Percentiles rank a stretch among this genome's conserved stretches.
Evolutionary conservation across 2,113 vertebrate species (phyloP).

Genomic region (Rhizomys pruinosus): DNA sequence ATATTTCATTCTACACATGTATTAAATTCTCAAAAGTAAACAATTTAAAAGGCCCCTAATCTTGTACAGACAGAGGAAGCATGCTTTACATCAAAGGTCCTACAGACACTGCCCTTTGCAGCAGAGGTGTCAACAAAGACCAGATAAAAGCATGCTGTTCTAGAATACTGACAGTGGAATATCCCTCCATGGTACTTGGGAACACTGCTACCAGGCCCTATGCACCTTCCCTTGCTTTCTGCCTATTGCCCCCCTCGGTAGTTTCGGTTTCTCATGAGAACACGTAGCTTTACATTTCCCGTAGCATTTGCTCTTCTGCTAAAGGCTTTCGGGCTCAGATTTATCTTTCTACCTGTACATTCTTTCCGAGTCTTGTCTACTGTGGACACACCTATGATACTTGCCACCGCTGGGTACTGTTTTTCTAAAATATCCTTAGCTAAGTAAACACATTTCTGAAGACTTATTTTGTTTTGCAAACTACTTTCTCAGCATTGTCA

Average conservation of each 20-base stretch:
- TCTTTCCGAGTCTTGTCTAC: not conserved
- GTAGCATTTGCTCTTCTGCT: not conserved
- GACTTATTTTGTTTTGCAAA: constrained; percentile 3
- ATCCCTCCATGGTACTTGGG: too few relatives aligned
- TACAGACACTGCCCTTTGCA: too few relatives aligned
- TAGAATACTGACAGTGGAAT: too few relatives aligned
- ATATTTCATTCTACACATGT: too few relatives aligned
- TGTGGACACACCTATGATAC: not conserved
- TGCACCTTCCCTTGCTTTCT: too few relatives aligned
- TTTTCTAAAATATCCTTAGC: not conserved
- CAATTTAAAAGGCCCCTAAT: too few relatives aligned
- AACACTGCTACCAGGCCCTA: too few relatives aligned
- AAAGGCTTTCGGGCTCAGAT: not conserved
- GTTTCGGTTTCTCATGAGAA: not conserved
- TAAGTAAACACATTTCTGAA: constrained; percentile 7
- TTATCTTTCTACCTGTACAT: not conserved
- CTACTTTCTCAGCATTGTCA: not conserved
- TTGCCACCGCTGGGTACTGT: not conserved
- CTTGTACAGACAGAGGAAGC: too few relatives aligned
- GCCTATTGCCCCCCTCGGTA: not conserved
- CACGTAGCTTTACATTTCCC: not conserved
- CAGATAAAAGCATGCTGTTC: too few relatives aligned
- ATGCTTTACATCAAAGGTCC: too few relatives aligned
- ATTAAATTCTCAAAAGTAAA: too few relatives aligned
- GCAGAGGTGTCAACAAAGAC: too few relatives aligned